phyloP scores from a whole-genome alignment of 2,888 invertebrate genomes.

The Fissipunctia ypsillon region DNA sequence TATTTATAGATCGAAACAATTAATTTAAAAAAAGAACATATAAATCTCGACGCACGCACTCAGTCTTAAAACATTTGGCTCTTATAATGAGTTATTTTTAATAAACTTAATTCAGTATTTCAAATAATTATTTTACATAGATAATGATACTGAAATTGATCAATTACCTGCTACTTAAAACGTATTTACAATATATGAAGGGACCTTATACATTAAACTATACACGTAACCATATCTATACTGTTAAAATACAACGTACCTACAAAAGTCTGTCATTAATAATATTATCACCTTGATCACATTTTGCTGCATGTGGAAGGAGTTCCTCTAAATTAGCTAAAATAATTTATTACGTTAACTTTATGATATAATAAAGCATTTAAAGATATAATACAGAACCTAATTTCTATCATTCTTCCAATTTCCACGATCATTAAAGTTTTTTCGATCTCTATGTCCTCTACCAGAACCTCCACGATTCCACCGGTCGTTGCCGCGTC shows the following conservation, averaged over 20 bases:
- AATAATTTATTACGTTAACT: constrained; percentile 75
- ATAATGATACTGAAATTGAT: constrained; percentile 71
- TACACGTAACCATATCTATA: constrained; percentile 71
- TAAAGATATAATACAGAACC: constrained; percentile 62
- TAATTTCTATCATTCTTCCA: constrained; percentile 90
- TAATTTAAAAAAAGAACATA: constrained; percentile 64
- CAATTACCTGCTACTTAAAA: constrained; percentile 70
- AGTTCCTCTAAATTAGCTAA: constrained; percentile 70
- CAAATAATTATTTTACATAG: constrained; percentile 67
- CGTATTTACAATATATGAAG: constrained; percentile 77
- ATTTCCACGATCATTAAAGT: constrained; percentile 88
- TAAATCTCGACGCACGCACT: constrained; percentile 82
- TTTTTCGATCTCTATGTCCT: constrained; percentile 88
- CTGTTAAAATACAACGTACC: constrained; percentile 78
- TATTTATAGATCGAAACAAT: constrained; percentile 44
- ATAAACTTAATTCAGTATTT: constrained; percentile 72
- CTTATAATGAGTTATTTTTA: constrained; percentile 85
- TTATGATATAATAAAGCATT: constrained; percentile 62
- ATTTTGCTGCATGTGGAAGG: constrained; percentile 83
- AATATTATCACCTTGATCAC: constrained; percentile 86
- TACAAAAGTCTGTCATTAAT: constrained; percentile 78
- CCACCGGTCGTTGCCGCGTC: constrained; percentile 87
- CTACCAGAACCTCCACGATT: constrained; percentile 86
- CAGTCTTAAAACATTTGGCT: constrained; percentile 90
- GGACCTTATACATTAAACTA: constrained; percentile 74